These are phyloP conservation scores for Threskiornis aethiopicus DNA, from an alignment of 2,797 vertebrate genomes.

Conservation along the genomic window DNA sequence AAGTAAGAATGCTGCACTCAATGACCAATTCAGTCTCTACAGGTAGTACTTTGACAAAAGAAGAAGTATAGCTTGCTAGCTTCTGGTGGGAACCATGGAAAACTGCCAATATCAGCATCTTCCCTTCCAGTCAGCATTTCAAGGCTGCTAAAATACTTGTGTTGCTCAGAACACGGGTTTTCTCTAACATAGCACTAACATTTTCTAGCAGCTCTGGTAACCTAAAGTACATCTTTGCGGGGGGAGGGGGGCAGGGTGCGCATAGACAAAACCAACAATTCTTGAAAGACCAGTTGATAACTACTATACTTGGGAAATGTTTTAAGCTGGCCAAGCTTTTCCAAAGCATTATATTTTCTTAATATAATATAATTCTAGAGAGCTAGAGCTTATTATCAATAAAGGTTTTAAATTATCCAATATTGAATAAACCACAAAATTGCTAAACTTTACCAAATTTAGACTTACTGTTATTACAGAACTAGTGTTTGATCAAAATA, in stretches of 20 bases:
- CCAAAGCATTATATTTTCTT: neutral
- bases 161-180: neutral
- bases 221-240: neutral
- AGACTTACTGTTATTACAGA: neutral
- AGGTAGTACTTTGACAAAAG: neutral
- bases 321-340: neutral
- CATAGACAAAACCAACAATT: neutral
- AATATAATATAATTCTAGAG: neutral
- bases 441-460: neutral
- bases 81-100: neutral
- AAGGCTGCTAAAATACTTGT: neutral
- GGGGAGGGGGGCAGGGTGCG: accelerated
- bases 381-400: neutral
- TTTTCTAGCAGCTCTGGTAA: neutral
- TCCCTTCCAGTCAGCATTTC: neutral
- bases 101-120: neutral
- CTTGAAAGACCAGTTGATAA: neutral
- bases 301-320: neutral
- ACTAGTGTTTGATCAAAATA: neutral
- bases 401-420: neutral
- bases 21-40: neutral
- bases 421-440: neutral
- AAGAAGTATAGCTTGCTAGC: neutral
- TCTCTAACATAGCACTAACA: neutral
- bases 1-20: neutral